Conservation (phyloP, 2,797 vertebrate species). For the Molossus alvarezi region DNA sequence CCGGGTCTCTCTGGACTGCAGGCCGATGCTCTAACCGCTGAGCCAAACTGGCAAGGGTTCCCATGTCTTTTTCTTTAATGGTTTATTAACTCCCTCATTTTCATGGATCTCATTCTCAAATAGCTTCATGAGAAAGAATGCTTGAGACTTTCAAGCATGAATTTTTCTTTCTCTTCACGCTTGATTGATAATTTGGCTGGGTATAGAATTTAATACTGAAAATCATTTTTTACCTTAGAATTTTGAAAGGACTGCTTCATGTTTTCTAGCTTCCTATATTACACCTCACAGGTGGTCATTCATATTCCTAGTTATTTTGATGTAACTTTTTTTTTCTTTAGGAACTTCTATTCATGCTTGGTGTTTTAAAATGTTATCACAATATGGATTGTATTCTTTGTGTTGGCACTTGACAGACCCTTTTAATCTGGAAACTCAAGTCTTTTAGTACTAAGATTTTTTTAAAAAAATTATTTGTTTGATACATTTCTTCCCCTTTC, state of each 20-base stretch:
- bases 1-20: too few relatives aligned
- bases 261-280: slow-evolving; percentile 22
- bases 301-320: slow-evolving; percentile 27
- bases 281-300: neutral
- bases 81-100: neutral
- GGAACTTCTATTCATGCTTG: neutral
- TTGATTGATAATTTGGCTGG: slow-evolving; percentile 51
- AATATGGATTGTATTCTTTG: neutral
- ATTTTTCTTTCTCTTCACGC: slow-evolving; percentile 11
- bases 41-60: neutral
- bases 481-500: slow-evolving; percentile 11
- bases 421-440: slow-evolving; percentile 48
- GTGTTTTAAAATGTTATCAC: slow-evolving; percentile 52
- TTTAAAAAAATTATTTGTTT: slow-evolving; percentile 23
- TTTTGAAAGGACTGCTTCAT: slow-evolving; percentile 21
- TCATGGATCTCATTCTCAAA: slow-evolving; percentile 51
- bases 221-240: neutral
- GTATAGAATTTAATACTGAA: slow-evolving; percentile 65
- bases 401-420: neutral
- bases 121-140: slow-evolving; percentile 20
- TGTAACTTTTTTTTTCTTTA: neutral
- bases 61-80: neutral
- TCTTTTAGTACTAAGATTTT: slow-evolving; percentile 40
- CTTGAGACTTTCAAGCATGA: neutral
- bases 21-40: too few relatives aligned